These are phyloP conservation scores for Apodemia mormo DNA, from an alignment of 2,888 invertebrate species.

Conservation along the genomic window DNA sequence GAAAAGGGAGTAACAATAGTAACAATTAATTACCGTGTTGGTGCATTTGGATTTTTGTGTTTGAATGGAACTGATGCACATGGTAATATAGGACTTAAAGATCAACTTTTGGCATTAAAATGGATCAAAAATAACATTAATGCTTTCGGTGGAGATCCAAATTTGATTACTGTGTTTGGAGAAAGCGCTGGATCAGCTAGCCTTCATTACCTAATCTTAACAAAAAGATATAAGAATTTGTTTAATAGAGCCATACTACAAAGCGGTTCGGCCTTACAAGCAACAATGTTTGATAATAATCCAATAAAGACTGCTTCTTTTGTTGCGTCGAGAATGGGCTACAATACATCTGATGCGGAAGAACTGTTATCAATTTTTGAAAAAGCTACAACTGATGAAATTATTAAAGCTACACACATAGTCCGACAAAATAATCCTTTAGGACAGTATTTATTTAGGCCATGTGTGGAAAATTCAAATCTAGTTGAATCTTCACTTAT, in stretches of 20 bases:
- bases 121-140: conserved; percentile 65
- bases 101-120: conserved; percentile 63
- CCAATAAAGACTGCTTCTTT: conserved; percentile 57
- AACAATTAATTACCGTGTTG: conserved; percentile 68
- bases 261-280: conserved; percentile 65
- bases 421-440: conserved; percentile 39
- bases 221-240: conserved; percentile 64
- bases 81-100: conserved; percentile 70
- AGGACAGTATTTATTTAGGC: conserved; percentile 40
- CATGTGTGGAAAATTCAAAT: conserved; percentile 42
- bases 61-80: conserved; percentile 66
- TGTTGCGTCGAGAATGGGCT: conserved; percentile 58
- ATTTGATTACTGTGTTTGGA: conserved; percentile 66
- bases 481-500: conserved; percentile 37
- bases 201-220: conserved; percentile 61
- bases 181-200: conserved; percentile 73
- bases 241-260: conserved; percentile 67
- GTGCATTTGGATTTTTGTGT: conserved; percentile 67
- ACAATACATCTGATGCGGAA: conserved; percentile 47
- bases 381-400: conserved; percentile 42
- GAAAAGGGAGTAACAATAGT: conserved; percentile 63
- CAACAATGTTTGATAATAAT: conserved; percentile 68
- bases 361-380: conserved; percentile 45
- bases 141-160: conserved; percentile 66
- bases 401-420: conserved; percentile 40